Conservation (phyloP, 2,888 invertebrate species). For the Apotomis turbidana region DNA sequence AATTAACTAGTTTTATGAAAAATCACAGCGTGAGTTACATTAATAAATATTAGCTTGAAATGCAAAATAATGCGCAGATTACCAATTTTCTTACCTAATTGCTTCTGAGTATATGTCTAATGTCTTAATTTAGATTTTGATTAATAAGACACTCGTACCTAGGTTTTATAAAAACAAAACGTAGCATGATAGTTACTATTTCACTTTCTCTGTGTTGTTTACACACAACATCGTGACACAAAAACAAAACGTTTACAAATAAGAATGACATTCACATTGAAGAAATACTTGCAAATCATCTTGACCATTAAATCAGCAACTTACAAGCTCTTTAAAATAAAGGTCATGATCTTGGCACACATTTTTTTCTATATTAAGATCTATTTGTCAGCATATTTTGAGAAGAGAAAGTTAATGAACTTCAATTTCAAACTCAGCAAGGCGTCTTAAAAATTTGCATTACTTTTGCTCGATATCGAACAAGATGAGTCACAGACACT, state of each 20-base stretch:
- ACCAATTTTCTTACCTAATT: background rate
- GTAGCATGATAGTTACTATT: background rate
- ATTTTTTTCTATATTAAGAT: conserved; percentile 2
- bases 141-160: too few relatives aligned
- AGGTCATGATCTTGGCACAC: conserved; percentile 24
- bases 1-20: conserved; percentile 2
- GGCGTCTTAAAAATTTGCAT: conserved; percentile 28
- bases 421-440: conserved; percentile 30
- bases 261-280: background rate
- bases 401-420: conserved; percentile 35
- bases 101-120: background rate
- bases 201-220: conserved; percentile 19
- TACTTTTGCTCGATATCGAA: conserved; percentile 20
- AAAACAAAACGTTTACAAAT: background rate
- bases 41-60: background rate
- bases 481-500: conserved; percentile 26
- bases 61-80: background rate
- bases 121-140: background rate
- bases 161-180: background rate
- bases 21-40: conserved; percentile 12
- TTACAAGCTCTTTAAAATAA: conserved; percentile 8
- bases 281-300: conserved; percentile 9
- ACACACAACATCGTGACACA: background rate
- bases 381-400: conserved; percentile 21
- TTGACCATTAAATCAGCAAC: conserved; percentile 1